A percentile compares a stretch with the other conserved stretches of the same genome.
Conservation (phyloP, 2,797 vertebrate genomes). For the Lithobates sylvaticus region DNA sequence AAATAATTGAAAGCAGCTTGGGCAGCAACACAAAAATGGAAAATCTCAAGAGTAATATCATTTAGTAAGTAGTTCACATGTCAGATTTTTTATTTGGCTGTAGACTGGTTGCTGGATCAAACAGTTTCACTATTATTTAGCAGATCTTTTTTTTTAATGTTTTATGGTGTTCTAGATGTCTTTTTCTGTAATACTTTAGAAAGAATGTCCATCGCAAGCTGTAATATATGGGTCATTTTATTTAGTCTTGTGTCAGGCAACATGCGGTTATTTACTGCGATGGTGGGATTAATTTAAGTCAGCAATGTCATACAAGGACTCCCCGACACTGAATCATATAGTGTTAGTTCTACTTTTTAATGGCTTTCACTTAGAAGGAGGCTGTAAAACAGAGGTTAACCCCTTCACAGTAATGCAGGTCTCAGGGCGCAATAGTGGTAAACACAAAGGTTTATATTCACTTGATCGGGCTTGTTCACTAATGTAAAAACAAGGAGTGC, state of each 20-base stretch:
- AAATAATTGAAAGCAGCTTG: constrained; percentile 68
- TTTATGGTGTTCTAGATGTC: constrained; percentile 68
- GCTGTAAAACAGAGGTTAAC: constrained; percentile 26
- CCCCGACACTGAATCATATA: constrained; percentile 48
- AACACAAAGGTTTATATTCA: background rate
- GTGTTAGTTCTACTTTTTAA: constrained; percentile 44
- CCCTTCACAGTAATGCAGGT: background rate
- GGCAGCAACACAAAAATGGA: constrained; percentile 27
- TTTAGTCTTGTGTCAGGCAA: constrained; percentile 58
- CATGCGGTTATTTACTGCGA: constrained; percentile 56
- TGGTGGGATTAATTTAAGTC: constrained; percentile 59
- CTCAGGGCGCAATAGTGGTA: background rate
- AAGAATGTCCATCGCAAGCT: constrained; percentile 46
- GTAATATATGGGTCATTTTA: constrained; percentile 59
- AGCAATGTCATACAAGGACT: constrained; percentile 61
- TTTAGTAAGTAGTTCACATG: constrained; percentile 70
- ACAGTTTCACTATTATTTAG: constrained; percentile 58
- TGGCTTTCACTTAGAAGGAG: constrained; percentile 23
- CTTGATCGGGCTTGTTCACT: no score
- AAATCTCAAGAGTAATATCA: constrained; percentile 63
- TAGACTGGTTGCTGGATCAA: constrained; percentile 65
- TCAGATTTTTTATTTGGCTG: constrained; percentile 68
- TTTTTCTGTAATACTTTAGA: constrained; percentile 60
- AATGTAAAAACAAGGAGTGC: no score
- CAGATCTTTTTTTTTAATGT: constrained; percentile 61